Conservation (phyloP, 2,113 vertebrate genomes). For the Mohoua ochrocephala region DNA sequence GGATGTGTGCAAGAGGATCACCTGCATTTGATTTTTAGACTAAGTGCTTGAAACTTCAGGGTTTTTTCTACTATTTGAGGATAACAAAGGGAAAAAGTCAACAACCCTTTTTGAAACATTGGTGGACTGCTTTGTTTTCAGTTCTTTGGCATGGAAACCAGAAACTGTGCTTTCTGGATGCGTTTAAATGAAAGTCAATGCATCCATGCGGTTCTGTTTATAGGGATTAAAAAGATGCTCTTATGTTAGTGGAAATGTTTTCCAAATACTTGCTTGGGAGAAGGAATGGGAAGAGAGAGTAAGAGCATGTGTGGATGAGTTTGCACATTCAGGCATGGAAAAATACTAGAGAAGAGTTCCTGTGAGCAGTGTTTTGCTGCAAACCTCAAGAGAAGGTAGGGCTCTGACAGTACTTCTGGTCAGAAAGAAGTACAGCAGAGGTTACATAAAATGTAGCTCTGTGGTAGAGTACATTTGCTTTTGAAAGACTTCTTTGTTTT, state of each 20-base stretch:
- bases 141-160: background rate
- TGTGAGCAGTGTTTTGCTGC: background rate
- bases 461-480: constrained; percentile 44
- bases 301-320: background rate
- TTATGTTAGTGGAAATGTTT: constrained; percentile 27
- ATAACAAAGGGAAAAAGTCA: background rate
- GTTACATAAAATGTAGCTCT: background rate
- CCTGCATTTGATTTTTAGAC: background rate
- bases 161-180: constrained; percentile 7
- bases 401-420: constrained; percentile 25
- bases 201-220: background rate
- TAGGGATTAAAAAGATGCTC: constrained; percentile 32
- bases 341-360: constrained; percentile 34
- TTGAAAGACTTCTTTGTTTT: constrained; percentile 70
- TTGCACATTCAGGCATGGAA: constrained; percentile 14
- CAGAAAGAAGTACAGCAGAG: constrained; percentile 38
- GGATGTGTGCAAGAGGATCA: background rate
- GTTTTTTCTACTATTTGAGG: background rate
- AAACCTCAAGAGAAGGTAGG: constrained; percentile 43
- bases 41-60: background rate
- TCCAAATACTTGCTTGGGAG: background rate
- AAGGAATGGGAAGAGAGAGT: background rate
- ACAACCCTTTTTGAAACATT: background rate
- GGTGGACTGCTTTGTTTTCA: background rate
- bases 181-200: background rate